A percentile compares a stretch with the other conserved stretches of the same genome.
phyloP scores from a whole-genome alignment of 2,888 invertebrate genomes.

The Emmelina monodactyla region DNA sequence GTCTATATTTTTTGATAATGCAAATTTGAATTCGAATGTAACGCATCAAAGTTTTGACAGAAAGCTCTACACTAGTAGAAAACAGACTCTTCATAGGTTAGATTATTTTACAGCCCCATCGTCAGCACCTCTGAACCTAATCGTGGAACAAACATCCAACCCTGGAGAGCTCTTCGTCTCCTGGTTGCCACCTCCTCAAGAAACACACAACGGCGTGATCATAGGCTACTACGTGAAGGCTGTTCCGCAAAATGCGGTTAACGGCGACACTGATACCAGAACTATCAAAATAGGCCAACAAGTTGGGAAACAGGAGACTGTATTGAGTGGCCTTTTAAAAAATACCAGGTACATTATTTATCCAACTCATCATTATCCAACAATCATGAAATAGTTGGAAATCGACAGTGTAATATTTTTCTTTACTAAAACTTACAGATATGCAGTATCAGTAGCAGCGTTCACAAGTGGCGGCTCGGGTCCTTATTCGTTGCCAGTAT shows the following conservation, averaged over 20 bases:
- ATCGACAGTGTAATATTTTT: too few species aligned
- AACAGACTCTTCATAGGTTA: not conserved
- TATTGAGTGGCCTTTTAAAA: slow-evolving; percentile 62
- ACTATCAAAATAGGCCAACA: slow-evolving; percentile 42
- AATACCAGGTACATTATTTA: slow-evolving; percentile 62
- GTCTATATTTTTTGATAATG: not conserved
- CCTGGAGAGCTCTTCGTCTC: slow-evolving; percentile 48
- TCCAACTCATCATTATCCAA: too few species aligned
- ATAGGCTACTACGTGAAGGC: slow-evolving; percentile 51
- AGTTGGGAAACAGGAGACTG: slow-evolving; percentile 43
- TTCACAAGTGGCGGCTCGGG: slow-evolving; percentile 86
- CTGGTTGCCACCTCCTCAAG: slow-evolving; percentile 48
- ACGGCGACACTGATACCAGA: slow-evolving; percentile 42
- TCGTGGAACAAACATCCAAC: slow-evolving; percentile 43
- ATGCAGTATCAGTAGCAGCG: slow-evolving; percentile 82
- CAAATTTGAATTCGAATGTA: not conserved
- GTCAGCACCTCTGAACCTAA: slow-evolving; percentile 41
- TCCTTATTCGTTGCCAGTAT: slow-evolving; percentile 77
- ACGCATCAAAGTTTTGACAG: not conserved
- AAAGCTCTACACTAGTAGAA: too few species aligned
- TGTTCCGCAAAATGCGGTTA: slow-evolving; percentile 37
- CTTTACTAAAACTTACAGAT: slow-evolving; percentile 69
- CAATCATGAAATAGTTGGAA: too few species aligned
- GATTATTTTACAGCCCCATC: slow-evolving; percentile 40
- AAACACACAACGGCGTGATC: slow-evolving; percentile 45